phyloP scores from a whole-genome alignment of 1,140 invertebrate species.

The Lasaia peninsularis region DNA sequence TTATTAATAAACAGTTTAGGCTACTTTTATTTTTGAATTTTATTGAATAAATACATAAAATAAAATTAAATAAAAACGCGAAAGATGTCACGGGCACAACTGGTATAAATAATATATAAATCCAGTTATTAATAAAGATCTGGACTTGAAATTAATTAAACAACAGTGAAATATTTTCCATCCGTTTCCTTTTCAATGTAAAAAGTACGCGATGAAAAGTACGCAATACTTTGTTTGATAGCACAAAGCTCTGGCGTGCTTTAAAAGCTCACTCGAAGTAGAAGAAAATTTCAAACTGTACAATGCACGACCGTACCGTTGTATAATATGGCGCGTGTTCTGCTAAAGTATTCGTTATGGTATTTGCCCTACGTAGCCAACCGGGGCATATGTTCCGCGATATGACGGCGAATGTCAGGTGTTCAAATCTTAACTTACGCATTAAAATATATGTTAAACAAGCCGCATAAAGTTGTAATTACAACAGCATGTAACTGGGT shows the following conservation, averaged over 20 bases:
- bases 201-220: slow-evolving; percentile 24
- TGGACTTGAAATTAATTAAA: slow-evolving; percentile 8
- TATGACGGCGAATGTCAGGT: slow-evolving; percentile 74
- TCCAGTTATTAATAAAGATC: neutral
- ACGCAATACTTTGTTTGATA: slow-evolving; percentile 26
- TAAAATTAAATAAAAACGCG: too few relatives aligned
- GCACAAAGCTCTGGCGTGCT: slow-evolving; percentile 41
- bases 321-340: slow-evolving; percentile 73
- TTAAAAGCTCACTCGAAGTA: slow-evolving; percentile 57
- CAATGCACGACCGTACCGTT: slow-evolving; percentile 65
- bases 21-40: too few relatives aligned
- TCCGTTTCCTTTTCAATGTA: slow-evolving; percentile 13
- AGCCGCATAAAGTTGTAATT: slow-evolving; percentile 36
- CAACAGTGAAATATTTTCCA: slow-evolving; percentile 5
- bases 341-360: slow-evolving; percentile 75
- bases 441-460: slow-evolving; percentile 41
- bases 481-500: slow-evolving; percentile 18
- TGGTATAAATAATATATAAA: too few relatives aligned
- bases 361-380: slow-evolving; percentile 75
- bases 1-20: too few relatives aligned
- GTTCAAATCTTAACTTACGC: slow-evolving; percentile 52
- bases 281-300: slow-evolving; percentile 62
- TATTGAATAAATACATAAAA: too few relatives aligned
- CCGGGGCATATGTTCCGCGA: slow-evolving; percentile 71
- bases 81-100: too few relatives aligned